These are phyloP conservation scores for Cavia aperea DNA, from an alignment of 2,113 vertebrate genomes.

Conservation along the genomic window DNA sequence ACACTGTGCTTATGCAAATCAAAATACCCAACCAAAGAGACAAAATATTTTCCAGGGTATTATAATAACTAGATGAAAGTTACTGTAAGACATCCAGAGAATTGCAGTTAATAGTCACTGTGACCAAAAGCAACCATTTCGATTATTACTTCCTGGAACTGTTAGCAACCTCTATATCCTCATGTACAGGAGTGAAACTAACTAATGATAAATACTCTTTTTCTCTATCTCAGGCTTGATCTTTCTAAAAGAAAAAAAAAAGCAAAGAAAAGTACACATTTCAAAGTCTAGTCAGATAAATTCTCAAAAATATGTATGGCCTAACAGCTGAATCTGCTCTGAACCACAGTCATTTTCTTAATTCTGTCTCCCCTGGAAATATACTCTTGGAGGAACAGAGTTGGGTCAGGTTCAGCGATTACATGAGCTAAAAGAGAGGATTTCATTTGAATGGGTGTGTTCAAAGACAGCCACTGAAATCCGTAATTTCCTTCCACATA, in stretches of 20 bases:
- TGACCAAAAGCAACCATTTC: neutral
- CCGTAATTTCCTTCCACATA: slow-evolving; percentile 42
- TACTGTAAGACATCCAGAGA: neutral
- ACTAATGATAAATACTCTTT: neutral
- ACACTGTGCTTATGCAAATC: neutral
- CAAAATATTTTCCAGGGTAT: neutral
- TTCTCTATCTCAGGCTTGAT: neutral
- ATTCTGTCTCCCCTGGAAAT: slow-evolving; percentile 4
- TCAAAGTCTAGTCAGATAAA: slow-evolving; percentile 20
- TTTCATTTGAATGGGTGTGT: slow-evolving; percentile 3
- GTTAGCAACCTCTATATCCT: neutral
- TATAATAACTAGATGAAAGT: neutral
- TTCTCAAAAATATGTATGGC: neutral
- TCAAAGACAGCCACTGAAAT: slow-evolving; percentile 43
- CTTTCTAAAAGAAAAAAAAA: neutral
- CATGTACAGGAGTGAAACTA: neutral
- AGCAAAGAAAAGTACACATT: neutral
- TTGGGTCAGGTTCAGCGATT: neutral
- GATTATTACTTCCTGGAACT: neutral
- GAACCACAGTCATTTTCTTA: neutral
- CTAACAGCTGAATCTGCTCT: slow-evolving; percentile 13
- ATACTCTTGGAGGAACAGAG: neutral
- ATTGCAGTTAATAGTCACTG: neutral
- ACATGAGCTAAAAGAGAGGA: neutral
- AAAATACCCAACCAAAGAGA: neutral